These are phyloP conservation scores for Pseudonaja textilis DNA, from an alignment of 2,113 vertebrate species.

Conservation along the genomic window DNA sequence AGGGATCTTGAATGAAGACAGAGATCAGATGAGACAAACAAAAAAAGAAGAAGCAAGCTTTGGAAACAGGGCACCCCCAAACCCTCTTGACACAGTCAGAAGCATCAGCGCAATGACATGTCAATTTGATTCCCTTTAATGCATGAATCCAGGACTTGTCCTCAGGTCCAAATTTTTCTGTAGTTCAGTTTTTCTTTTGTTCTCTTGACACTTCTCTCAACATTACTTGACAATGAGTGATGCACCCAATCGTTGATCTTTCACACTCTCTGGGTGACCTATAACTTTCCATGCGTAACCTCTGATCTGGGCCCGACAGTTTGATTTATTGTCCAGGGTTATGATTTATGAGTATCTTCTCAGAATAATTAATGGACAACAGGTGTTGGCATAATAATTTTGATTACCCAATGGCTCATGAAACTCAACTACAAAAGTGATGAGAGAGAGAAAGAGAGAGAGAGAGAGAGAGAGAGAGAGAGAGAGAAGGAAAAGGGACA, in stretches of 20 bases:
- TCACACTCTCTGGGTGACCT: conserved; percentile 89
- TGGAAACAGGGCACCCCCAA: conserved; percentile 67
- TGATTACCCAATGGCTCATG: conserved; percentile 84
- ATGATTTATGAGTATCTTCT: conserved; percentile 99
- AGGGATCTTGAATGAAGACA: conserved; percentile 70
- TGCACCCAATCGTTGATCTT: conserved; percentile 88
- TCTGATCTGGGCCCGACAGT: conserved; percentile 91
- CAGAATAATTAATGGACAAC: conserved; percentile 98
- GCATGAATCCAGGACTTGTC: conserved; percentile 72
- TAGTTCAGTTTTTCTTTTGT: conserved; percentile 93
- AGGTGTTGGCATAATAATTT: conserved; percentile 93
- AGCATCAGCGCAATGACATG: conserved; percentile 85
- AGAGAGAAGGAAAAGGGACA: conserved; percentile 54
- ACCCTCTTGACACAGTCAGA: conserved; percentile 75
- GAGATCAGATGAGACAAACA: conserved; percentile 59
- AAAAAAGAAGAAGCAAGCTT: conserved; percentile 13
- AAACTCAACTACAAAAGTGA: conserved; percentile 82
- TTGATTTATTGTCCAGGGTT: conserved; percentile 99
- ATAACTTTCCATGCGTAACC: conserved; percentile 88
- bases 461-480: neutral
- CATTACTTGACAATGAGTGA: conserved; percentile 93
- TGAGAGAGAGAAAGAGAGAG: conserved; percentile 15
- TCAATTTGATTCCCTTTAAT: conserved; percentile 86
- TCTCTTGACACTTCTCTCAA: conserved; percentile 83
- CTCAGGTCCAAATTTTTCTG: conserved; percentile 78